phyloP scores from a whole-genome alignment of 2,888 invertebrate species.

The Lithophane leautieri region DNA sequence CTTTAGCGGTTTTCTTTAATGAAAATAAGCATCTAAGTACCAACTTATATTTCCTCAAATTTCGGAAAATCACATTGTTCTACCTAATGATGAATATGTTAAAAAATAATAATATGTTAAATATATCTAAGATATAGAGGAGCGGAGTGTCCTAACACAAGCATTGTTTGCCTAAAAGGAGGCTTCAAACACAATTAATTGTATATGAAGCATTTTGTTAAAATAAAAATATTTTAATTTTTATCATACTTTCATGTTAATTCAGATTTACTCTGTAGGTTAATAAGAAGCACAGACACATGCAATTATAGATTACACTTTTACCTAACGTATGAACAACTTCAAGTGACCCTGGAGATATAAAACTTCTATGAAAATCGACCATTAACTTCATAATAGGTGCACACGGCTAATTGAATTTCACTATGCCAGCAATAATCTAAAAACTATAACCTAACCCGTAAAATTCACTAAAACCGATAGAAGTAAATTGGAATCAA shows the following conservation, averaged over 20 bases:
- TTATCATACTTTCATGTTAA: too few relatives aligned
- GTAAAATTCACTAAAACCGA: slow-evolving; percentile 34
- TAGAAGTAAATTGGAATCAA: slow-evolving; percentile 49
- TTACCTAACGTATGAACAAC: background rate
- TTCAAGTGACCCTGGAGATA: background rate
- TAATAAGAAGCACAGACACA: too few relatives aligned
- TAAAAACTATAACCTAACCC: slow-evolving; percentile 7
- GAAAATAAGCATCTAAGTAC: background rate
- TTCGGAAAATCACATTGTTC: background rate
- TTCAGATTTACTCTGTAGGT: too few relatives aligned
- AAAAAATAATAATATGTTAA: too few relatives aligned
- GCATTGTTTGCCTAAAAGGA: too few relatives aligned
- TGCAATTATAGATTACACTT: background rate
- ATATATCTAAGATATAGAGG: too few relatives aligned
- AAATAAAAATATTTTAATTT: too few relatives aligned
- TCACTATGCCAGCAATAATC: background rate
- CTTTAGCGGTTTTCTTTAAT: background rate
- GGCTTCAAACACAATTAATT: too few relatives aligned
- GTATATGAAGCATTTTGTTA: too few relatives aligned
- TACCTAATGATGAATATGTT: background rate
- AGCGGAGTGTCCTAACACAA: too few relatives aligned
- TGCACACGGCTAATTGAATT: background rate
- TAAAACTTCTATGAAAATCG: background rate
- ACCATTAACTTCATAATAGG: background rate
- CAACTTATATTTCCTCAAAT: background rate